Conservation (phyloP, 2,888 invertebrate species). For the Steromphala cineraria region DNA sequence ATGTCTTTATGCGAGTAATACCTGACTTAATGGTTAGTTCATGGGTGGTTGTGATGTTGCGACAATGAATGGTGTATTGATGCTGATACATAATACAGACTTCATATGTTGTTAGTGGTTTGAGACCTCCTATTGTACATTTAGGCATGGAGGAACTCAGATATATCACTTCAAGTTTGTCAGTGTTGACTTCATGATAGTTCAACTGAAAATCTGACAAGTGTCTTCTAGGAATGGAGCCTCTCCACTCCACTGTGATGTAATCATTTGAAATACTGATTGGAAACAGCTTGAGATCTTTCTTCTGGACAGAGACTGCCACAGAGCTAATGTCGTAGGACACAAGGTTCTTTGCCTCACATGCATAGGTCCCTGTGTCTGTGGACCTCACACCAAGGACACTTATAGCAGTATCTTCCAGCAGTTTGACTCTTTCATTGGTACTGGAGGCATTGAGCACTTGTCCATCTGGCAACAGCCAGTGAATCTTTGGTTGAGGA, state of each 20-base stretch:
- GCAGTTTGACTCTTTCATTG: slow-evolving; percentile 61
- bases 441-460: slow-evolving; percentile 67
- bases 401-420: slow-evolving; percentile 50
- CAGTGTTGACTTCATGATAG: slow-evolving; percentile 33
- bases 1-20: slow-evolving; percentile 54
- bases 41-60: slow-evolving; percentile 53
- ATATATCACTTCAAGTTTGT: slow-evolving; percentile 31
- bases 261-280: slow-evolving; percentile 70
- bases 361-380: slow-evolving; percentile 75
- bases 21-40: slow-evolving; percentile 39
- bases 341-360: slow-evolving; percentile 72
- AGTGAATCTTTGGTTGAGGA: slow-evolving; percentile 73
- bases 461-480: slow-evolving; percentile 74
- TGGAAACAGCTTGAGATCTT: slow-evolving; percentile 73
- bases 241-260: slow-evolving; percentile 75
- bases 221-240: slow-evolving; percentile 61
- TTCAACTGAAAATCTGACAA: slow-evolving; percentile 61
- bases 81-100: slow-evolving; percentile 75
- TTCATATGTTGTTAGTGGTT: slow-evolving; percentile 74
- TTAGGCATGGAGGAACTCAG: slow-evolving; percentile 65
- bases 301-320: slow-evolving; percentile 71
- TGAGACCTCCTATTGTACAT: slow-evolving; percentile 74
- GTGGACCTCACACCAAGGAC: slow-evolving; percentile 39
- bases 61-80: slow-evolving; percentile 61
- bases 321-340: slow-evolving; percentile 68